Evolutionary conservation across 2,888 invertebrate species (phyloP).

Genomic region (Drosophila cognata): DNA sequence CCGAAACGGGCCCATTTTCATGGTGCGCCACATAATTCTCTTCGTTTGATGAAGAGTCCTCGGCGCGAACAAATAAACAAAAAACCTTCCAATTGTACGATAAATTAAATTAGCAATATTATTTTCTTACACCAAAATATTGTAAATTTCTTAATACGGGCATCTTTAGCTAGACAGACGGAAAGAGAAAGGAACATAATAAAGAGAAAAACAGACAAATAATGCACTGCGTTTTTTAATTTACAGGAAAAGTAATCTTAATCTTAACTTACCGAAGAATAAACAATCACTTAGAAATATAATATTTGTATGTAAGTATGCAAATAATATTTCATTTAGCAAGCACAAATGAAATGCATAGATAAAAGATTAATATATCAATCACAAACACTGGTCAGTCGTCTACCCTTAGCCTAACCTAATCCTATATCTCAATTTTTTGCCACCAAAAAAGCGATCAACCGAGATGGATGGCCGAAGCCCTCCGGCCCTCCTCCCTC

Average conservation of each 20-base stretch:
- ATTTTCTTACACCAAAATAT: constrained; percentile 10
- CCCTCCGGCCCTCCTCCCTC: too few relatives aligned
- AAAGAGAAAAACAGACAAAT: neutral
- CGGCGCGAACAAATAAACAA: constrained; percentile 15
- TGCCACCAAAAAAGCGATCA: too few relatives aligned
- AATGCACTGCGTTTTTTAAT: neutral
- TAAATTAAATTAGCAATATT: constrained; percentile 49
- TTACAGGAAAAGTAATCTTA: neutral
- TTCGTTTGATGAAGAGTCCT: constrained; percentile 69
- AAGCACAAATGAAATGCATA: neutral
- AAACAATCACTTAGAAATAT: neutral
- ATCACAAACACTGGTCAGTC: too few relatives aligned
- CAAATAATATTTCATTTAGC: neutral
- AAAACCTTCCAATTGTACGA: constrained; percentile 51
- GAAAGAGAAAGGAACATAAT: neutral
- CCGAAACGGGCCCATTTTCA: constrained; percentile 22
- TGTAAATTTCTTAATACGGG: constrained; percentile 1
- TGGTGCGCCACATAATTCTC: constrained; percentile 46
- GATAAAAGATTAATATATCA: neutral
- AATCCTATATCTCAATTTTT: too few relatives aligned
- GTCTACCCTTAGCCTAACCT: too few relatives aligned
- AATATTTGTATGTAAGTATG: neutral
- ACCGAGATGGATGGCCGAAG: too few relatives aligned
- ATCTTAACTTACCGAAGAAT: neutral
- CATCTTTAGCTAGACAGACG: constrained; percentile 3